phyloP scores from a whole-genome alignment of 2,888 invertebrate species.

The Strigamia maritima region DNA sequence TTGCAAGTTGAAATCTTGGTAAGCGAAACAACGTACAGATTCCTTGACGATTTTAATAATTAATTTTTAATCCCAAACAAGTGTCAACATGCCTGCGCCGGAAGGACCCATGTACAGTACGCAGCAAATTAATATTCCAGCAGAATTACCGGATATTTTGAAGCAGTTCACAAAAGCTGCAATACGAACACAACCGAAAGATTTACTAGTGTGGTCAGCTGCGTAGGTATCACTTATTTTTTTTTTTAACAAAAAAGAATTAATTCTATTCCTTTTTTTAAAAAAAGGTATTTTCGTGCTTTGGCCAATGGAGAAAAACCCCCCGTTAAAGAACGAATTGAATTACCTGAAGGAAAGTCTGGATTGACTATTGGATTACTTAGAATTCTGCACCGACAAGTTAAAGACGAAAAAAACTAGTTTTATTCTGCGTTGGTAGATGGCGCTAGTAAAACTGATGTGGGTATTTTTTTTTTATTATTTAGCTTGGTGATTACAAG shows the following conservation, averaged over 20 bases:
- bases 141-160: constrained; percentile 74
- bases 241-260: neutral
- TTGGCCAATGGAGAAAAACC: constrained; percentile 72
- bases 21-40: neutral
- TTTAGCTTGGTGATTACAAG: constrained; percentile 39
- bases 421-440: neutral
- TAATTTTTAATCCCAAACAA: neutral
- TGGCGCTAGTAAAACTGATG: neutral
- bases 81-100: constrained; percentile 46
- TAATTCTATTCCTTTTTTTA: neutral
- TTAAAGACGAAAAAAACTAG: constrained; percentile 48
- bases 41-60: too few species aligned
- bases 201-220: constrained; percentile 78
- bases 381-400: constrained; percentile 72
- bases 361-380: constrained; percentile 77
- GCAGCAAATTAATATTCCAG: constrained; percentile 78
- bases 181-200: constrained; percentile 82
- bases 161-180: constrained; percentile 88
- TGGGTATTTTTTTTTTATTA: constrained; percentile 30
- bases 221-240: constrained; percentile 48
- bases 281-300: constrained; percentile 65
- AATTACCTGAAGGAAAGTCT: constrained; percentile 65
- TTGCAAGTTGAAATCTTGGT: neutral
- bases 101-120: constrained; percentile 73
- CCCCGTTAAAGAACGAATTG: constrained; percentile 73